Percentiles rank a stretch among this genome's conserved stretches.
Evolutionary conservation across 1,140 invertebrate species (phyloP).

Genomic region (Micrasema longulum): DNA sequence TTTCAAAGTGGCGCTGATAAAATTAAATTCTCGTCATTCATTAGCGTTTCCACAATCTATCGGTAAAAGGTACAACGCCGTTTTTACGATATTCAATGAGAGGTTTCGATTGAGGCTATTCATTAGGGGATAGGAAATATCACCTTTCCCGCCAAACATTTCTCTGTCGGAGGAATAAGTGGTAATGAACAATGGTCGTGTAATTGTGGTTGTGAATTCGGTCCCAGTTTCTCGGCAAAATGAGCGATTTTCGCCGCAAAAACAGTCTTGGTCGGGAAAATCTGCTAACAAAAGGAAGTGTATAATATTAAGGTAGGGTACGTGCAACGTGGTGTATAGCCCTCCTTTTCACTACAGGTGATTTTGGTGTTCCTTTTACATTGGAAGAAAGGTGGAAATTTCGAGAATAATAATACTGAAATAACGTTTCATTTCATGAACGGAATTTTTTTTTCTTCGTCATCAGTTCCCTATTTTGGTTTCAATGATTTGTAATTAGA

Average conservation of each 20-base stretch:
- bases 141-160: slow-evolving; percentile 17
- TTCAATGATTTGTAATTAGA: no score
- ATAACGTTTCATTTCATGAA: no score
- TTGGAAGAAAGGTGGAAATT: no score
- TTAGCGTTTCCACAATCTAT: slow-evolving; percentile 11
- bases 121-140: slow-evolving; percentile 6
- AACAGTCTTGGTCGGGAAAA: no score
- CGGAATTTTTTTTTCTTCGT: not conserved
- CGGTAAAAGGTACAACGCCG: not conserved
- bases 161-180: not conserved
- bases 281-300: no score
- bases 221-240: not conserved
- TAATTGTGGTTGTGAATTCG: slow-evolving; percentile 26
- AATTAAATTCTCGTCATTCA: slow-evolving; percentile 15
- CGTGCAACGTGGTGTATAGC: no score
- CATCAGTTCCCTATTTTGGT: no score
- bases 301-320: no score
- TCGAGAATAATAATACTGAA: no score
- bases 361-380: no score
- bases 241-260: slow-evolving; percentile 2
- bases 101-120: slow-evolving; percentile 2
- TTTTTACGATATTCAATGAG: slow-evolving; percentile 7
- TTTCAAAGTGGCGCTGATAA: not conserved
- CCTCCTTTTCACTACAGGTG: no score
- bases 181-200: not conserved